Evolutionary conservation across 2,797 vertebrate species (phyloP), one percentile per base, ranked within the genome.

Genomic region (Fistularia commersonii): DNA sequence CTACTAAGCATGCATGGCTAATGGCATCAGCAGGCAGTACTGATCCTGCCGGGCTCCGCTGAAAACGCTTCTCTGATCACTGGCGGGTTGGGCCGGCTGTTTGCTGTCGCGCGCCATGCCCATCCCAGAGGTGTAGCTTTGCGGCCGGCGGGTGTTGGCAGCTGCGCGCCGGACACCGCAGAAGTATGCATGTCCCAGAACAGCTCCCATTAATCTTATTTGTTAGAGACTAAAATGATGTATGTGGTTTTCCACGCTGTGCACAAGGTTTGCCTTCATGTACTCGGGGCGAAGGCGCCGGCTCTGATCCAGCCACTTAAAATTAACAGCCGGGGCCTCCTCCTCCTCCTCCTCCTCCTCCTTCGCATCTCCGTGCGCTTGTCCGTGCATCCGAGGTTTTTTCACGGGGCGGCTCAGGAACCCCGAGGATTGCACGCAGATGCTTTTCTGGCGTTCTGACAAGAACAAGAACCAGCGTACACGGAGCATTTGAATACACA

Each of bases 121-220:
- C 46, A 66, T 70, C 75, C 70, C 69, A 65, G 57, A 77, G 69
- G 65, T 50, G 61, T 62, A 36, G 41, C 44, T 32, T 73, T 72
- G 77, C 8, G 77, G 69, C 65, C 53, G 3, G 46, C 47, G 59
- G 58, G 82, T 72, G 76, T 85, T 81, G 85, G 81, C 77, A 54
- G 64, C 66, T 8, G 45, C 11, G 36, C 7, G n/a, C 45, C 39
- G 66, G 65, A 80, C 64, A 48, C 77, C 82, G 56, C 75, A 84
- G 74, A 76, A 75, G 84, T 80, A 68, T 73, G 79, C 67, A 64
- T 56, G 61, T 64, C 74, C 72, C 65, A 56, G 74, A 74, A 68
- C 57, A 73, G 64, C 62, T 69, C 54, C 77, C 75, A 79, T 81
- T 85, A 82, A 83, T 88, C 80, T 82, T 79, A 72, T 81, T 81